Evolutionary conservation across 2,888 invertebrate genomes (phyloP).

Genomic region (Eilema depressum): DNA sequence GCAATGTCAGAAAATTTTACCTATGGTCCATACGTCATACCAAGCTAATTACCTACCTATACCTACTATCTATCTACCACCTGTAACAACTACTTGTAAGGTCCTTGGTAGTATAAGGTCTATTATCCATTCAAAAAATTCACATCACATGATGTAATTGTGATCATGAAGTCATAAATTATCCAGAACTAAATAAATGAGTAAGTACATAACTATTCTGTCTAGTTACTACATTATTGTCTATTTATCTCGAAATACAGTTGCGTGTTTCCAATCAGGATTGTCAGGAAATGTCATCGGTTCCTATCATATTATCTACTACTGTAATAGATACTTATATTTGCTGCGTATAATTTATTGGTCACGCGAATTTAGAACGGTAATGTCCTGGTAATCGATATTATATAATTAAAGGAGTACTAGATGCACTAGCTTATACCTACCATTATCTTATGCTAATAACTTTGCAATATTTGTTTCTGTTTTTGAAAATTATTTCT

Average conservation of each 20-base stretch:
- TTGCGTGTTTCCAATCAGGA: constrained; percentile 50
- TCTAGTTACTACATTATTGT: constrained; percentile 22
- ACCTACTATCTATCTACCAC: too few species aligned
- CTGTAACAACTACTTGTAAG: too few species aligned
- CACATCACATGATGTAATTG: too few species aligned
- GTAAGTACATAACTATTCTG: too few species aligned
- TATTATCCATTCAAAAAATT: too few species aligned
- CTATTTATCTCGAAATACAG: constrained; percentile 29
- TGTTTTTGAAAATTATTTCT: background rate
- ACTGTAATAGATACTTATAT: constrained; percentile 48
- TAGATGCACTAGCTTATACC: background rate
- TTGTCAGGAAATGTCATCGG: constrained; percentile 29
- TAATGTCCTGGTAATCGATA: constrained; percentile 32
- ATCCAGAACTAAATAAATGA: too few species aligned
- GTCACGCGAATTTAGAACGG: constrained; percentile 48
- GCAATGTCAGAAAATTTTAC: too few species aligned
- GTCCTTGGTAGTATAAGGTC: too few species aligned
- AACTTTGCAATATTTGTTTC: background rate
- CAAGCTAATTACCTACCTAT: too few species aligned
- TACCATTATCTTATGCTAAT: too few species aligned
- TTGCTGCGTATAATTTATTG: constrained; percentile 42
- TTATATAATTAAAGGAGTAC: constrained; percentile 28
- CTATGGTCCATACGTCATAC: too few species aligned
- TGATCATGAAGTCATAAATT: too few species aligned
- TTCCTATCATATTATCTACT: constrained; percentile 34